A percentile compares a stretch with the other conserved stretches of the same genome.
Evolutionary conservation across 2,888 invertebrate species (phyloP).

Genomic region (Pammene aurita): DNA sequence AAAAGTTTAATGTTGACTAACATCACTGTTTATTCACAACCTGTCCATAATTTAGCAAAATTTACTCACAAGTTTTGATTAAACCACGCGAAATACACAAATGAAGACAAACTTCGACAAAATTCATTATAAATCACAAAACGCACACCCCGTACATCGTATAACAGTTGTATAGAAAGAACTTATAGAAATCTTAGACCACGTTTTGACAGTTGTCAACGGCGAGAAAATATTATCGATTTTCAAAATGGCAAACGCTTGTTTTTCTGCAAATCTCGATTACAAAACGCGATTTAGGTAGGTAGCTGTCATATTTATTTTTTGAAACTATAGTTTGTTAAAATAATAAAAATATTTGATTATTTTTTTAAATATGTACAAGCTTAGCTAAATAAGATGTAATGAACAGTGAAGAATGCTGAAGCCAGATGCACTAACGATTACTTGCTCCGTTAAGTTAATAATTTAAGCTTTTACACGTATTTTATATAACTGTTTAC

Average conservation of each 20-base stretch:
- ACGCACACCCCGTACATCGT: neutral
- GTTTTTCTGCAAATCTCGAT: conserved; percentile 5
- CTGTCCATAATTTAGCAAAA: no score
- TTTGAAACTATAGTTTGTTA: no score
- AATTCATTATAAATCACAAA: neutral
- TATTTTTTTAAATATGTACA: neutral
- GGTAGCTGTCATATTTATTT: neutral
- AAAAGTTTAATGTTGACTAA: no score
- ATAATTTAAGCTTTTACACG: no score
- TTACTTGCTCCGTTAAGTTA: no score
- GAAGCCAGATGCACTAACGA: neutral
- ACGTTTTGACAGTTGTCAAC: conserved; percentile 24
- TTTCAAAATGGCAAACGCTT: conserved; percentile 29
- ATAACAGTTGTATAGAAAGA: neutral
- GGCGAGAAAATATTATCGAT: conserved; percentile 19
- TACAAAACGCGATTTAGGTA: neutral
- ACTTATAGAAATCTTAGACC: conserved; percentile 1
- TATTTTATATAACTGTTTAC: no score
- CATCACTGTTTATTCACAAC: no score
- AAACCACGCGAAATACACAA: neutral
- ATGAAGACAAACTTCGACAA: neutral
- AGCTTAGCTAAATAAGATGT: neutral
- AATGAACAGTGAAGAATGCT: neutral
- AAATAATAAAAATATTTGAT: no score
- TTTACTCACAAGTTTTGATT: neutral